These are phyloP conservation scores for Diogma glabrata DNA, from an alignment of 2,888 invertebrate genomes.

Conservation along the genomic window DNA sequence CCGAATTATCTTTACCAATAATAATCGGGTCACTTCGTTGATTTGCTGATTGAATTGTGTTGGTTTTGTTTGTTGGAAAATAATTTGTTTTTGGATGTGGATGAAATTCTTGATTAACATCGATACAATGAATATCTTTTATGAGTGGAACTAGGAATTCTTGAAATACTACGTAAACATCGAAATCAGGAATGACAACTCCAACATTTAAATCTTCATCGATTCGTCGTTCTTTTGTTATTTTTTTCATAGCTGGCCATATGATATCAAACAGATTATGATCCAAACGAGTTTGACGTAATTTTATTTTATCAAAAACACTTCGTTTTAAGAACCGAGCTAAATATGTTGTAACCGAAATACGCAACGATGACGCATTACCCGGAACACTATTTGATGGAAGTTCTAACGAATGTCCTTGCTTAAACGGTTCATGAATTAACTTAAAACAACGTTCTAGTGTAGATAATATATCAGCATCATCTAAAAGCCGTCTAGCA, in stretches of 20 bases:
- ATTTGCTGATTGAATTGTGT: slow-evolving; percentile 3
- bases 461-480: slow-evolving; percentile 56
- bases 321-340: slow-evolving; percentile 63
- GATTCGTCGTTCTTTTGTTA: slow-evolving; percentile 44
- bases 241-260: slow-evolving; percentile 77
- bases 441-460: slow-evolving; percentile 66
- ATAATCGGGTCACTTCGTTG: slow-evolving; percentile 28
- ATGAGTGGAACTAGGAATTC: slow-evolving; percentile 75
- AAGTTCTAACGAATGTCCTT: slow-evolving; percentile 9
- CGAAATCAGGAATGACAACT: slow-evolving; percentile 74
- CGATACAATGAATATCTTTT: slow-evolving; percentile 64
- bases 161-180: slow-evolving; percentile 70
- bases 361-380: slow-evolving; percentile 45
- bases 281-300: slow-evolving; percentile 67
- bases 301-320: slow-evolving; percentile 62
- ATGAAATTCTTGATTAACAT: slow-evolving; percentile 49
- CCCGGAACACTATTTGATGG: slow-evolving; percentile 34
- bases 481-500: slow-evolving; percentile 57
- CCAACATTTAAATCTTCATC: slow-evolving; percentile 65
- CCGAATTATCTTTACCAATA: slow-evolving; percentile 21
- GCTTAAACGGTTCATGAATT: slow-evolving; percentile 42
- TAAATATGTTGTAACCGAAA: slow-evolving; percentile 46
- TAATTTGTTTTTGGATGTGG: slow-evolving; percentile 51
- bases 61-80: no score
- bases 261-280: slow-evolving; percentile 81